Conservation (phyloP, 2,797 vertebrate genomes). For the Sebastes oblongus region DNA sequence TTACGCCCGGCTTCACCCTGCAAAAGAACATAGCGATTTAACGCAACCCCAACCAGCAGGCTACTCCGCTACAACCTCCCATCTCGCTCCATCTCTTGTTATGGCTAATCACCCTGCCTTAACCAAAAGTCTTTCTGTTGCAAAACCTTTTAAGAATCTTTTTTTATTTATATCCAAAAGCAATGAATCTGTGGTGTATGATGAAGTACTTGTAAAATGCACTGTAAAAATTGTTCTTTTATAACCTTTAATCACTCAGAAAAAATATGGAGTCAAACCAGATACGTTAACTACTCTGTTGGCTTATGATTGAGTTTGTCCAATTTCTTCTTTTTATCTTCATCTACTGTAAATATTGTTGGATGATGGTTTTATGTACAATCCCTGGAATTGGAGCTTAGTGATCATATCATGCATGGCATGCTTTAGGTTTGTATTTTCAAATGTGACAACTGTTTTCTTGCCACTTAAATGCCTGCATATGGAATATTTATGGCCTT, state of each 20-base stretch:
- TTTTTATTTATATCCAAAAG: constrained; percentile 60
- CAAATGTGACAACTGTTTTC: constrained; percentile 21
- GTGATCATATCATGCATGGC: constrained; percentile 25
- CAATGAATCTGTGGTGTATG: constrained; percentile 46
- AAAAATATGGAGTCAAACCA: constrained; percentile 20
- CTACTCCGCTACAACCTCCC: constrained; percentile 27
- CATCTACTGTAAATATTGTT: constrained; percentile 48
- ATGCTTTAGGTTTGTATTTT: constrained; percentile 24
- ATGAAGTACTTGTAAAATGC: constrained; percentile 68
- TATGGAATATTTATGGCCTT: constrained; percentile 44
- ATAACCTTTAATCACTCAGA: constrained; percentile 36
- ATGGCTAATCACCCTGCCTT: constrained; percentile 41
- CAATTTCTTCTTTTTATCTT: constrained; percentile 11
- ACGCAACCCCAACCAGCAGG: constrained; percentile 39
- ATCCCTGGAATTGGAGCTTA: neutral
- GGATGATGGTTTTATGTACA: constrained; percentile 25
- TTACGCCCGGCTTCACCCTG: constrained; percentile 51
- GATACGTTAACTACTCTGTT: neutral
- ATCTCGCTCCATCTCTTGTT: constrained; percentile 44
- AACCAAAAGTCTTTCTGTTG: constrained; percentile 32
- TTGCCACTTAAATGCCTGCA: constrained; percentile 14
- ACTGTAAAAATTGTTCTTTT: constrained; percentile 53
- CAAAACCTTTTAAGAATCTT: constrained; percentile 40
- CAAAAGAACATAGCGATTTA: constrained; percentile 45
- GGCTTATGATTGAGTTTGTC: constrained; percentile 19